These are phyloP conservation scores for Nanger granti DNA, from an alignment of 2,113 vertebrate species.

Conservation along the genomic window DNA sequence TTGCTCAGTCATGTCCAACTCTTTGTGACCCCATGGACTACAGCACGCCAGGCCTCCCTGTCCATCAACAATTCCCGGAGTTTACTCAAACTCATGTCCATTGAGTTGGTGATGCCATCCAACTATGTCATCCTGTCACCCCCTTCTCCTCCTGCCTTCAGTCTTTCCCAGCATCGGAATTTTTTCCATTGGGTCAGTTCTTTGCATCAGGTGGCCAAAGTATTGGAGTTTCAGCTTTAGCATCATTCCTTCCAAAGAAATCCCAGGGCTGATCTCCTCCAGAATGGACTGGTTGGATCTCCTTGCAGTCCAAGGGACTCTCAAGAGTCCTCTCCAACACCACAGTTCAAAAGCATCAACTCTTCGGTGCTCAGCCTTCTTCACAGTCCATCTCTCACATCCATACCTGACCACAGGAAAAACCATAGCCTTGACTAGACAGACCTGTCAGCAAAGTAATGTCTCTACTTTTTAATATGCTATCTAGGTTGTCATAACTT, in stretches of 20 bases:
- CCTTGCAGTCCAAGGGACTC: background rate
- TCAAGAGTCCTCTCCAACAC: background rate
- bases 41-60: background rate
- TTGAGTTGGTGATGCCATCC: background rate
- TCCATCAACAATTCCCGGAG: background rate
- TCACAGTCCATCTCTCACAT: background rate
- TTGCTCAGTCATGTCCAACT: background rate
- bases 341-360: background rate
- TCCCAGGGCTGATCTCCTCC: background rate
- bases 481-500: background rate
- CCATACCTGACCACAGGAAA: background rate
- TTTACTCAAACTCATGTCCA: background rate
- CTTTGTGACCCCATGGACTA: background rate
- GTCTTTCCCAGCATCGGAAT: background rate
- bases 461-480: background rate
- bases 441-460: background rate
- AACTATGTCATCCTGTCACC: background rate
- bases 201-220: background rate
- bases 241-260: background rate
- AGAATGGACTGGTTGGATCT: background rate
- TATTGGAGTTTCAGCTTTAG: background rate
- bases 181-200: background rate
- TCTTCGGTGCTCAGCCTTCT: background rate
- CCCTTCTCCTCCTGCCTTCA: background rate
- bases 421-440: background rate